Evolutionary conservation across 23 tunicate genomes (phyloP).

Genomic region (Styela plicata): DNA sequence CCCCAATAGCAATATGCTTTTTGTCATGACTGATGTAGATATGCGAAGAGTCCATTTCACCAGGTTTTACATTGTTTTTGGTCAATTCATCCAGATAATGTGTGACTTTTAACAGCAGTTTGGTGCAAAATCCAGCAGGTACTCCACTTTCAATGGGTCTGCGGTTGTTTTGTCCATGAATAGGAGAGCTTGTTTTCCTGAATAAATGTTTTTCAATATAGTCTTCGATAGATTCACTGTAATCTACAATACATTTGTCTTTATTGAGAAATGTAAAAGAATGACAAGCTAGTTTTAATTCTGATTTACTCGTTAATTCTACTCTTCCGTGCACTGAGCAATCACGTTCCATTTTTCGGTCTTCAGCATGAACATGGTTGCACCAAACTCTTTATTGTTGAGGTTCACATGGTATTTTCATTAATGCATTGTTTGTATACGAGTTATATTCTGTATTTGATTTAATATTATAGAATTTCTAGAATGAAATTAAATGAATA

Average conservation of each 20-base stretch:
- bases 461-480: no score
- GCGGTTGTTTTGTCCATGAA: background rate
- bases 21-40: background rate
- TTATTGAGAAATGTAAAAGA: background rate
- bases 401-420: no score
- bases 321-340: no score
- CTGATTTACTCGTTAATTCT: background rate
- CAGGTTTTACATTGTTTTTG: background rate
- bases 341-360: no score
- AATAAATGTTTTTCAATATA: no score
- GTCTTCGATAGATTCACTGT: background rate
- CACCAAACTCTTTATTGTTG: no score
- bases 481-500: no score
- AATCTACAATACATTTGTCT: background rate
- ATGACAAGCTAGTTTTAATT: background rate
- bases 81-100: background rate
- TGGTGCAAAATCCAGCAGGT: background rate
- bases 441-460: no score
- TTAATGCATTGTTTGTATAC: no score
- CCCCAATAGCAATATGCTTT: background rate
- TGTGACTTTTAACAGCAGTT: background rate
- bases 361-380: no score
- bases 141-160: background rate
- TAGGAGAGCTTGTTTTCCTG: no score
- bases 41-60: background rate